Conservation (phyloP, 2,113 vertebrate genomes). For the Ptychochromis oligacanthus region DNA sequence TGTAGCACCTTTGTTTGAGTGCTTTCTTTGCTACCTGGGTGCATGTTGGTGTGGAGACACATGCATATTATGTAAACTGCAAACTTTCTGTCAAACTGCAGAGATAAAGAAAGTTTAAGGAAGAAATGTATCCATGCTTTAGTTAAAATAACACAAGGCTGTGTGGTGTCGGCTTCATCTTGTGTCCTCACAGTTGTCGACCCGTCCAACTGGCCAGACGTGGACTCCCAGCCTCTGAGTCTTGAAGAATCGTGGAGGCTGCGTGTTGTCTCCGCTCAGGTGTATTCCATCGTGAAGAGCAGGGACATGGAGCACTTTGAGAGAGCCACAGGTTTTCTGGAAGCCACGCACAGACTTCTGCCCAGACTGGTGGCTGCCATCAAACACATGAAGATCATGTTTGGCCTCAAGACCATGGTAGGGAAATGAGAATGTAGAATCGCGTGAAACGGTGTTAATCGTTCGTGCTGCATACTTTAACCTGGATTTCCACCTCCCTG, state of each 20-base stretch:
- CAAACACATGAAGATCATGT: slow-evolving; percentile 82
- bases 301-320: slow-evolving; percentile 72
- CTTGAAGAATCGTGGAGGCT: slow-evolving; percentile 68
- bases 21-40: background rate
- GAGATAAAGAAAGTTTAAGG: background rate
- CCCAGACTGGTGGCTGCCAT: slow-evolving; percentile 75
- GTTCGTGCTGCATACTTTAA: background rate
- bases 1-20: background rate
- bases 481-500: background rate
- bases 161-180: background rate
- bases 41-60: background rate
- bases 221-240: slow-evolving; percentile 55
- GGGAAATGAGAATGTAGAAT: background rate
- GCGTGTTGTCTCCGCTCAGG: slow-evolving; percentile 66
- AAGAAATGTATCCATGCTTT: background rate
- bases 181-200: slow-evolving; percentile 52
- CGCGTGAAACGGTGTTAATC: background rate
- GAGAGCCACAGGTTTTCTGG: slow-evolving; percentile 66
- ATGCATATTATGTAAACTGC: background rate
- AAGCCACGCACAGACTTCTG: slow-evolving; percentile 62
- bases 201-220: slow-evolving; percentile 52
- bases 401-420: slow-evolving; percentile 82
- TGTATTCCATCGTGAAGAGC: slow-evolving; percentile 63
- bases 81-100: background rate
- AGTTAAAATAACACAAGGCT: background rate